phyloP scores from a whole-genome alignment of 92 coral and sea anemone genomes.

The Phenganax subtilis region DNA sequence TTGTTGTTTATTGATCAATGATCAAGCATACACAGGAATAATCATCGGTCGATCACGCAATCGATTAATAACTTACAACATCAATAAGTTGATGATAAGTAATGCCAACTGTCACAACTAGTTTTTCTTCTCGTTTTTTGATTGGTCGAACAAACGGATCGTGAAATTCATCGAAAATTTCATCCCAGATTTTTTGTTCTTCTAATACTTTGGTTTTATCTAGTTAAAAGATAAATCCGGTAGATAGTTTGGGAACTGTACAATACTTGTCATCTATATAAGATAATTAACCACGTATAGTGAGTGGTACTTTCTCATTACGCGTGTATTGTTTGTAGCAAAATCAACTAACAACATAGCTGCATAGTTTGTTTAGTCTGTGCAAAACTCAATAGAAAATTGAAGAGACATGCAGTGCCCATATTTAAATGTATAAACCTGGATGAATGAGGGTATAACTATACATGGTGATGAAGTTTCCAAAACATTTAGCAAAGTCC shows the following conservation, averaged over 20 bases:
- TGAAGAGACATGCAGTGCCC: no score
- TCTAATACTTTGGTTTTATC: neutral
- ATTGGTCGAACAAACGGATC: conserved; percentile 39
- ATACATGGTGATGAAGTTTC: no score
- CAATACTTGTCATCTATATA: neutral
- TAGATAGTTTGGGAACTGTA: neutral
- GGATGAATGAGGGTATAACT: no score
- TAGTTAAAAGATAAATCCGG: neutral
- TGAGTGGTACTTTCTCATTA: no score
- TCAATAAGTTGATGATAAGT: conserved; percentile 38
- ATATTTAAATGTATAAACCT: no score
- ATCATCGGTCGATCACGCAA: neutral
- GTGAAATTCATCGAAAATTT: conserved; percentile 18
- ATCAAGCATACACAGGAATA: neutral
- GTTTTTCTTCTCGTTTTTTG: conserved; percentile 13
- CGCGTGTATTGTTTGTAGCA: no score
- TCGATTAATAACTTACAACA: conserved; percentile 19
- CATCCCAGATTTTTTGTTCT: conserved; percentile 25
- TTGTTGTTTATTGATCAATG: no score
- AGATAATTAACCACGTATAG: no score
- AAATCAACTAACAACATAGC: no score
- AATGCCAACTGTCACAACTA: conserved; percentile 21
- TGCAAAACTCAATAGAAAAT: no score
- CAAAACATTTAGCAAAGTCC: no score
- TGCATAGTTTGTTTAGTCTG: no score